phyloP scores from a whole-genome alignment of 2,797 vertebrate species.

The Cynodonichthys magdalenae region DNA sequence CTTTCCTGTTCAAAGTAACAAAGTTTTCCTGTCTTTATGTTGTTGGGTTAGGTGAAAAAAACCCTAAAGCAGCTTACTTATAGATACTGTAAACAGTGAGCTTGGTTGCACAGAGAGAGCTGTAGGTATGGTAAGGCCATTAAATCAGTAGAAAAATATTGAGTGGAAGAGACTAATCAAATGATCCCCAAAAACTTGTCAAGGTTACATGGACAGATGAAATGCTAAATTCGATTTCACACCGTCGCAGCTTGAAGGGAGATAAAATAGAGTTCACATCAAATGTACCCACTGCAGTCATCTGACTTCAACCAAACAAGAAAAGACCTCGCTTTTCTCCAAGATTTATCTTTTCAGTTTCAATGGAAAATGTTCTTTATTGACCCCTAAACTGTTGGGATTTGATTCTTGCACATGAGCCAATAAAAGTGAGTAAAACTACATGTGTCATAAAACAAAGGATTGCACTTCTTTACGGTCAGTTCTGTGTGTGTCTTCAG shows the following conservation, averaged over 20 bases:
- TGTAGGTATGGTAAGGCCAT: conserved; percentile 53
- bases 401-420: not conserved
- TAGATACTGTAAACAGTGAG: conserved; percentile 3
- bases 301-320: conserved; percentile 24
- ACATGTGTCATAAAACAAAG: not conserved
- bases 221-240: conserved; percentile 76
- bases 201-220: conserved; percentile 75
- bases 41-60: conserved; percentile 5
- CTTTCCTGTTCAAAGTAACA: conserved; percentile 19
- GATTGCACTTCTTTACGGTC: not conserved
- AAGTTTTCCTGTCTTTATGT: conserved; percentile 13
- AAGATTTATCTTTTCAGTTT: conserved; percentile 1
- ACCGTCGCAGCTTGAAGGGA: conserved; percentile 59
- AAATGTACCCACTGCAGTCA: conserved; percentile 41
- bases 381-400: not conserved
- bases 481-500: not conserved
- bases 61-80: conserved; percentile 4
- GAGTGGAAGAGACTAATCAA: conserved; percentile 72
- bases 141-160: conserved; percentile 71
- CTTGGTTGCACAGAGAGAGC: conserved; percentile 13
- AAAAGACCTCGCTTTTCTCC: conserved; percentile 11
- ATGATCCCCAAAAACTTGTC: conserved; percentile 76
- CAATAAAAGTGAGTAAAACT: not conserved
- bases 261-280: conserved; percentile 69
- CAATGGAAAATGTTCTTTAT: conserved; percentile 3